Evolutionary conservation across 2,113 vertebrate species (phyloP), one percentile per base, ranked within the genome.

Genomic region (Nothobranchius kuhntae): DNA sequence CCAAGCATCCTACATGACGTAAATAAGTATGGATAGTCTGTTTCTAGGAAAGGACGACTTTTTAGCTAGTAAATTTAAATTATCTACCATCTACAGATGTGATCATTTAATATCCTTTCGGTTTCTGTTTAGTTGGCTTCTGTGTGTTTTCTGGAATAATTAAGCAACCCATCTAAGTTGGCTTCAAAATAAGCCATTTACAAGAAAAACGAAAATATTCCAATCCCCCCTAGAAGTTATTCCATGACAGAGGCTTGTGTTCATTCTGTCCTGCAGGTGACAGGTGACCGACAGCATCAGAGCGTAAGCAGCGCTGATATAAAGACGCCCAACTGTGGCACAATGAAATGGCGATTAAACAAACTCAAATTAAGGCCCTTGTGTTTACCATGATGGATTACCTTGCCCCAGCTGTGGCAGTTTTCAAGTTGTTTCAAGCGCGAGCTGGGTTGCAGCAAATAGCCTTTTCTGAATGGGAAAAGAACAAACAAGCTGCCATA

Each of bases 341-440:
- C 70, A 77, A 72, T 76, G 68, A 78, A 78, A 75, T 46, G 63
- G 61, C 5, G 63, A 85, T 78, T 81, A 80, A 80, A 70, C 80
- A 80, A 71, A 62, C 30, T 46, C 48, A 83, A 89, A 78, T 74
- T 36, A 80, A 64, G 70, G 53, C 70, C 53, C 55, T 14, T 10
- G 1, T 72, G 78, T 80, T 83, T 65, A 60, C 73, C 30, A 17
- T 83, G 83, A 87, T 83, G 83, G 73, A 87, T 89, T 81, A 80
- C 75, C 71, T 51, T 2, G 53, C 53, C 0, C 12, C 21, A 64
- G 77, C 45, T 6, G 36, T 45, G 14, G 59, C 67, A 68, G 50
- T 76, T 79, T 71, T 61, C 61, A 74, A 64, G 48, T 63, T 70
- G 68, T 84, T 86, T 83, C 72, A 60, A 70, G 77, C 73, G 10